Evolutionary conservation across 2,797 vertebrate genomes (phyloP).

Genomic region (Sciaenops ocellatus): DNA sequence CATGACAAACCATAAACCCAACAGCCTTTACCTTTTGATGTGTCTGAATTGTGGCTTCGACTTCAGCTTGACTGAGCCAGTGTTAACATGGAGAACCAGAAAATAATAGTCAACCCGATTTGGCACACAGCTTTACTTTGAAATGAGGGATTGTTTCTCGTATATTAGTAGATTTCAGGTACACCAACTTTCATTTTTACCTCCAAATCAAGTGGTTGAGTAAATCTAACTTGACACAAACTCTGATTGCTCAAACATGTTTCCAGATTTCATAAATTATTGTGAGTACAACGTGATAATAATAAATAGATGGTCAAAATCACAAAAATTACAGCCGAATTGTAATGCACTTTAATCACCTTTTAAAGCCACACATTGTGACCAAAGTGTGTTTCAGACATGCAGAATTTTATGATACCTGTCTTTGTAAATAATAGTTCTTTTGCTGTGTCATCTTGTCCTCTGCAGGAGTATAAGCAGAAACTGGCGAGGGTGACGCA

Average conservation of each 20-base stretch:
- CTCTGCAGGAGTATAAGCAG: conserved; percentile 95
- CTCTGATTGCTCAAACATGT: not conserved
- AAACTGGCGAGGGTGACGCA: conserved; percentile 97
- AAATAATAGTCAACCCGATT: no score
- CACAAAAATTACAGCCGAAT: not conserved
- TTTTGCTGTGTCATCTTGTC: conserved; percentile 11
- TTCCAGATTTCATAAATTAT: not conserved
- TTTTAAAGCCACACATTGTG: not conserved
- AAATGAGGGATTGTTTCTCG: not conserved
- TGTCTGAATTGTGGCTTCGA: not conserved
- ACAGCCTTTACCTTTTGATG: not conserved
- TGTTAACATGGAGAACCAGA: no score
- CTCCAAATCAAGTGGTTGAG: not conserved
- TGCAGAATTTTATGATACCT: not conserved
- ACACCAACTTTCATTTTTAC: not conserved
- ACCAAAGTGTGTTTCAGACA: not conserved
- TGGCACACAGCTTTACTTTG: not conserved
- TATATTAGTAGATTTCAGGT: not conserved
- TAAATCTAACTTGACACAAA: not conserved
- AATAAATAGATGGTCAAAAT: not conserved
- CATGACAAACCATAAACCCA: not conserved
- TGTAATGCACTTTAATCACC: not conserved
- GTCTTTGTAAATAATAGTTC: not conserved
- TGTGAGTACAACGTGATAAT: not conserved
- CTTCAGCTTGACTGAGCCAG: no score